Evolutionary conservation across 2,113 vertebrate genomes (phyloP), one percentile per base, ranked within the genome.

Genomic region (Sisor rabdophorus): DNA sequence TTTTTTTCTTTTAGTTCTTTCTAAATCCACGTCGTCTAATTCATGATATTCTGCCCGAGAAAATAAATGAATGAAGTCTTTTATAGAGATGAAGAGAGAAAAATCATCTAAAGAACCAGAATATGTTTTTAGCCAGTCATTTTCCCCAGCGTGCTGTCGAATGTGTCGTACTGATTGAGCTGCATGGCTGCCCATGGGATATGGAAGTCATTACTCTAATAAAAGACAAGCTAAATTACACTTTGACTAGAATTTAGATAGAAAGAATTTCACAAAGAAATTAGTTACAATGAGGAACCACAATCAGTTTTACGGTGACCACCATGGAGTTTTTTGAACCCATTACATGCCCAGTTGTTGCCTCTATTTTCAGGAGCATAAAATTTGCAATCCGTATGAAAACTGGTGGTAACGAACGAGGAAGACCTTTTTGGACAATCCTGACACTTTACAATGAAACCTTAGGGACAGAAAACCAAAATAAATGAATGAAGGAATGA

Each of bases 201-300:
- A 28, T 30, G 54, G 47, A 56, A 55, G 67, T 59, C 54, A 77
- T 77, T 77, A 77, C 20, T 70, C 67, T 60, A 32, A 70, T 60
- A 59, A 68, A 69, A 58, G 53, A 65, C 55, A 75, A 65, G 63
- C 61, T 68, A 55, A 67, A 76, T 67, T 76, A 67, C 40, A 28
- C 64, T 76, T 76, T 68, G 24, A 76, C 53, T 68, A 68, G 32
- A 68, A 76, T 56, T 20, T 56, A 58, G 53, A 67, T 47, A 56
- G 53, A 68, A 68, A 68, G 32, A 60, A 56, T 74, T 52, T 74
- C 53, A 76, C 74, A 76, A 47, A 67, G 58, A 36, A 61, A 74
- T 60, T 74, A 61, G 22, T 48, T 59, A 59, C 36, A 73, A 73
- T 73, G 30, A 58, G 53, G 13, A 72, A 44, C 36, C 58, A 17